These are phyloP conservation scores for Triplophysa tibetana DNA, from an alignment of 2,113 vertebrate species.

Conservation along the genomic window DNA sequence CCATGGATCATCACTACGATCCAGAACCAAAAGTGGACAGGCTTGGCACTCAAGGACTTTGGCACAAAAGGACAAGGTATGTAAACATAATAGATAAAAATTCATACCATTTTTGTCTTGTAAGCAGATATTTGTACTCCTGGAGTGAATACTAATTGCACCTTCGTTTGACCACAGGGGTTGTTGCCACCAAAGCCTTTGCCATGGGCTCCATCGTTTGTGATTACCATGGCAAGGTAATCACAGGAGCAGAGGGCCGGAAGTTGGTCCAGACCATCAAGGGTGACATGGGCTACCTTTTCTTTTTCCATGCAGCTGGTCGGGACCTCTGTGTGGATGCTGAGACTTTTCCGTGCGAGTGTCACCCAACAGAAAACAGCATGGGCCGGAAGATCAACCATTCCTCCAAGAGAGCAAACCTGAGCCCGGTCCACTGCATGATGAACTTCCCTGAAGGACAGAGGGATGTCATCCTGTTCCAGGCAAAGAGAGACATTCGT, in stretches of 20 bases:
- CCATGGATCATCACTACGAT: too few relatives aligned
- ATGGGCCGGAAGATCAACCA: not conserved
- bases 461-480: not conserved
- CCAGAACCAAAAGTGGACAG: not conserved
- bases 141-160: slow-evolving; percentile 5
- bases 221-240: slow-evolving; percentile 22
- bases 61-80: not conserved
- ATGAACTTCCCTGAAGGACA: slow-evolving; percentile 1
- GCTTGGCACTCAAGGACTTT: not conserved
- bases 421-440: not conserved
- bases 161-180: slow-evolving; percentile 1
- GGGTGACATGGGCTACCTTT: not conserved
- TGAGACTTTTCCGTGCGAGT: not conserved
- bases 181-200: slow-evolving; percentile 1
- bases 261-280: too few relatives aligned
- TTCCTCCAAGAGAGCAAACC: slow-evolving; percentile 16
- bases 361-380: slow-evolving; percentile 5
- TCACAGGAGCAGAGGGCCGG: slow-evolving; percentile 13
- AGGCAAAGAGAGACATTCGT: not conserved
- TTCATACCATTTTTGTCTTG: not conserved
- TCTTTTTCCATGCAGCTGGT: not conserved
- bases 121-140: not conserved
- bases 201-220: not conserved
- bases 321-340: not conserved
- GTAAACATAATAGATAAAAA: not conserved